Conservation (phyloP, 2,797 vertebrate genomes). For the Delichon dasypus region DNA sequence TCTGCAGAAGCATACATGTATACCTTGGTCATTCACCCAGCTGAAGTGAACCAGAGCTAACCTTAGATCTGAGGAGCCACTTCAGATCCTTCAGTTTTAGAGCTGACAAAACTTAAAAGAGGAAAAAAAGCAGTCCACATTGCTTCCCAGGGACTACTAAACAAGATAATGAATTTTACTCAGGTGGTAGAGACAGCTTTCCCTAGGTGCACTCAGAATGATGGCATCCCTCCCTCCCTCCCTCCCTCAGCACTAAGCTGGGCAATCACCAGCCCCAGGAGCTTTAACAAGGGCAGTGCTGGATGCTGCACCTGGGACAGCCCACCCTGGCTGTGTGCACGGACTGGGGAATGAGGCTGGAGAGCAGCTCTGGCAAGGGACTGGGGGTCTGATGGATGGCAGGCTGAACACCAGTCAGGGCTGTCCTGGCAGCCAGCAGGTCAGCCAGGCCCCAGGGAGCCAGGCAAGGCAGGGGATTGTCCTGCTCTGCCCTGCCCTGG, state of each 20-base stretch:
- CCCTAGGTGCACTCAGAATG: not conserved
- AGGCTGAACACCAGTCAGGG: too few relatives aligned
- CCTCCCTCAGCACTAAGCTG: not conserved
- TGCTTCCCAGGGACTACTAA: not conserved
- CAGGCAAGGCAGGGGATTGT: not conserved
- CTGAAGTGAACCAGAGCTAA: not conserved
- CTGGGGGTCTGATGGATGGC: too few relatives aligned
- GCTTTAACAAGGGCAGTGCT: not conserved
- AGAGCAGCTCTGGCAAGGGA: too few relatives aligned
- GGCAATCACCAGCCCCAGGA: accelerated
- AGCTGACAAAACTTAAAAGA: not conserved
- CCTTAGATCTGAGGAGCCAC: not conserved
- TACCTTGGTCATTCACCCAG: not conserved
- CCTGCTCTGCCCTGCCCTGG: not conserved
- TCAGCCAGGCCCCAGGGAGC: too few relatives aligned
- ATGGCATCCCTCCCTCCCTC: not conserved
- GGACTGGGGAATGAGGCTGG: too few relatives aligned
- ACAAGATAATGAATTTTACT: not conserved
- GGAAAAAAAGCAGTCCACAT: not conserved
- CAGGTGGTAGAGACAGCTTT: not conserved
- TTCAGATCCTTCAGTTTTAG: not conserved
- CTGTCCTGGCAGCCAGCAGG: too few relatives aligned
- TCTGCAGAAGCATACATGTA: not conserved
- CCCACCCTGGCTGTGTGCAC: not conserved
- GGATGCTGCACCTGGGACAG: not conserved